Evolutionary conservation across 2,113 vertebrate species (phyloP).

Genomic region (Microcebus ravelobensis): DNA sequence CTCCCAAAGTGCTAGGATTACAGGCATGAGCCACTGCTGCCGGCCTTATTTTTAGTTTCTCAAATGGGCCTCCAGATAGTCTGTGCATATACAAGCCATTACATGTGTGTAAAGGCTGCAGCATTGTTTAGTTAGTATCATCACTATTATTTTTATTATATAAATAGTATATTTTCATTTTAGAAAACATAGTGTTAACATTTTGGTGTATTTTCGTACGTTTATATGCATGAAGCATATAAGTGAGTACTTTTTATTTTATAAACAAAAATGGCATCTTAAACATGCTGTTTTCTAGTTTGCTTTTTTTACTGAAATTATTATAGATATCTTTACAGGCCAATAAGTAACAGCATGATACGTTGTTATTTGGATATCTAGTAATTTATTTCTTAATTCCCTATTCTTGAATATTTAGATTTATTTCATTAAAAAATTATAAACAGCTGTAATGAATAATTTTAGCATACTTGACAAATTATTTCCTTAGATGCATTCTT

Average conservation of each 20-base stretch:
- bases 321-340: neutral
- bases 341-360: neutral
- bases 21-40: too few relatives aligned
- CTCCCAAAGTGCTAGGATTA: too few relatives aligned
- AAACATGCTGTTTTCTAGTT: neutral
- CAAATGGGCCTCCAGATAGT: neutral
- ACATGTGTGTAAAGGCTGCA: neutral
- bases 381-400: neutral
- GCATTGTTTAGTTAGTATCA: neutral
- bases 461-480: neutral
- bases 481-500: conserved; percentile 17
- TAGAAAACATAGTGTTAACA: neutral
- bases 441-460: neutral
- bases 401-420: neutral
- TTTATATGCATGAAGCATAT: neutral
- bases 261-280: neutral
- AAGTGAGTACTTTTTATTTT: conserved; percentile 1
- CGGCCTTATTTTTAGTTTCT: neutral
- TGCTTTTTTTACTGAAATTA: neutral
- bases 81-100: neutral
- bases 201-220: neutral
- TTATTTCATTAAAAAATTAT: neutral
- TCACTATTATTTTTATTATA: neutral
- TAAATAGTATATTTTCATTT: conserved; percentile 1
- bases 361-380: neutral